Conservation (phyloP, 1,140 invertebrate species). For the Rhyacophila brunnea region DNA sequence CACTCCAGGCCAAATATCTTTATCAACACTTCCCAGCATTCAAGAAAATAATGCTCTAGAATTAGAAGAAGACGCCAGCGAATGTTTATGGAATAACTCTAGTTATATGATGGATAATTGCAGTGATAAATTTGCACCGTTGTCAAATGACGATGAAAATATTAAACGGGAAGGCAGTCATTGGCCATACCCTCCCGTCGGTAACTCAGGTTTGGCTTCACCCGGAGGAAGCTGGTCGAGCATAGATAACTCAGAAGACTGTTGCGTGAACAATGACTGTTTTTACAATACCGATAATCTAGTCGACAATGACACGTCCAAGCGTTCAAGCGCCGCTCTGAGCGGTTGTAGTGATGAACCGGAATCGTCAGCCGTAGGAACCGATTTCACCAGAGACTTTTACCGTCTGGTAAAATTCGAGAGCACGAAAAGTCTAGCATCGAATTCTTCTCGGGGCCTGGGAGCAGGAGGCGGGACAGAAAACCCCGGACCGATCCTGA, state of each 20-base stretch:
- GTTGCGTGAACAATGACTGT: constrained; percentile 37
- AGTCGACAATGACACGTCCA: constrained; percentile 52
- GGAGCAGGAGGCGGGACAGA: constrained; percentile 48
- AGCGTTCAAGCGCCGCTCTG: constrained; percentile 67
- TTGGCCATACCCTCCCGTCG: constrained; percentile 49
- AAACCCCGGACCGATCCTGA: constrained; percentile 43
- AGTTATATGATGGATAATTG: constrained; percentile 58
- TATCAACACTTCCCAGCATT: constrained; percentile 67
- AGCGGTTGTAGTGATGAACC: constrained; percentile 64
- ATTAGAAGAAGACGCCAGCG: constrained; percentile 70
- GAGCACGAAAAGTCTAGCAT: constrained; percentile 76
- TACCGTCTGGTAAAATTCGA: constrained; percentile 75
- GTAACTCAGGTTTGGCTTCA: constrained; percentile 52
- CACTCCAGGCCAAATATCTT: constrained; percentile 58
- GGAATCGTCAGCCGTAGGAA: constrained; percentile 66
- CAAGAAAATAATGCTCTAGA: constrained; percentile 70
- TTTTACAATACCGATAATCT: constrained; percentile 34
- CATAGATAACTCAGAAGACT: constrained; percentile 50
- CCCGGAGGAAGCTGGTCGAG: constrained; percentile 66
- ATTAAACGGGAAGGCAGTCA: constrained; percentile 46
- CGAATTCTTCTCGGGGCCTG: constrained; percentile 66
- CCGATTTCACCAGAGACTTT: constrained; percentile 77
- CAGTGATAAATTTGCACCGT: constrained; percentile 52
- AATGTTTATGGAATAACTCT: constrained; percentile 70
- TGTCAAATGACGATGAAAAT: constrained; percentile 34